Base-by-base conservation (phyloP, 2,113 vertebrate species). In the Lanius ludovicianus region DNA sequence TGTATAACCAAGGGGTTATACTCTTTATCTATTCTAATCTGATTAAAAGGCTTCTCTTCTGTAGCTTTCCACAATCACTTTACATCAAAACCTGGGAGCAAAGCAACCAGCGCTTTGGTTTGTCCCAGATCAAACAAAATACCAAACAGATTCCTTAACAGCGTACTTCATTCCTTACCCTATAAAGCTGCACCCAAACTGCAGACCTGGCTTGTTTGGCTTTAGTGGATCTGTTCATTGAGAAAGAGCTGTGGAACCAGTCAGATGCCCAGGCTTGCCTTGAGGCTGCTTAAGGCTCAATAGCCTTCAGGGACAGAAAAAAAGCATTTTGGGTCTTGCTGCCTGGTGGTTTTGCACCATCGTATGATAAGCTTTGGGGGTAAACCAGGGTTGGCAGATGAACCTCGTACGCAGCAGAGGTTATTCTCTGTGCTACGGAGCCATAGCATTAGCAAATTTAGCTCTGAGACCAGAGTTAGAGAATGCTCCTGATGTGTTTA, bases 1-100 rank as follows among this genome's bases (percentile, higher is more conserved):
- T 96, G 95, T 96, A 93, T 96, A 96, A 96, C 95, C 60, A 86
- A 31, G 39, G 91, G 95, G 93, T 96, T 96, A 95, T 93, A 84
- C 92, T 59, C 94, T 96, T 96, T 94, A 95, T 97, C 94, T 96
- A 56, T 86, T 83, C 90, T 95, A 96, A 96, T 96, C 96, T 96
- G 95, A 96, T 96, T 97, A 96, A 96, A 96, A 93, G 85, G 94
- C 78, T 94, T 93, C 94, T 90, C 82, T 90, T 93, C 92, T 67
- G 90, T 75, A 94, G 93, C 85, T 94, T 95, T 94, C 85, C 2
- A 7, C 82, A 97, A 93, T 96, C 87, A 68, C 90, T 95, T 94
- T 90, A 88, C 21, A 93, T 35, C 82, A 93, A 94, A 94, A 85
- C 78, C 91, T 83, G 75, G 74, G 62, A 91, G 91, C 78, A 93